phyloP scores from a whole-genome alignment of 2,797 vertebrate genomes.

The Pithecia hirsuta region DNA sequence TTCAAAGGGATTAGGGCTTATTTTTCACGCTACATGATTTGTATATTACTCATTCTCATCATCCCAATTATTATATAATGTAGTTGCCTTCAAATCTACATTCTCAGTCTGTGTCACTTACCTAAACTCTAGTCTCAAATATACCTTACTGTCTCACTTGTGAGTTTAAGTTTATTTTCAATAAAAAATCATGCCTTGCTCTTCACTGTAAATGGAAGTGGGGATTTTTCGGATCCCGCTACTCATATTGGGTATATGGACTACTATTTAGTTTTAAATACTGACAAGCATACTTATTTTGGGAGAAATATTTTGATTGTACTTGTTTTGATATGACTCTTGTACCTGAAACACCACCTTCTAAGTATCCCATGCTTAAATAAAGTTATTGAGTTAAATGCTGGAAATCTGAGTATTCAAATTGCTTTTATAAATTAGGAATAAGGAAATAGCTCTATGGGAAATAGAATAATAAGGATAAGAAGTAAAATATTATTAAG shows the following conservation, averaged over 20 bases:
- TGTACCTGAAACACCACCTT: neutral
- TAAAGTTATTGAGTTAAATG: neutral
- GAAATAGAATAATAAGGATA: neutral
- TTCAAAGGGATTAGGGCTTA: neutral
- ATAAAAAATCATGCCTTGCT: neutral
- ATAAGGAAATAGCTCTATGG: neutral
- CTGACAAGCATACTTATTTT: neutral
- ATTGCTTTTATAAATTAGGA: neutral
- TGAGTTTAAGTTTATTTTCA: constrained; percentile 19
- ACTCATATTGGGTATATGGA: neutral
- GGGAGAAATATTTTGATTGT: neutral
- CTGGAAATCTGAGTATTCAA: neutral
- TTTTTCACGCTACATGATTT: neutral
- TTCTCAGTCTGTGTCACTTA: neutral
- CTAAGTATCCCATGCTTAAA: neutral
- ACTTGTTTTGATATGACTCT: neutral
- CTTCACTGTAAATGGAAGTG: neutral
- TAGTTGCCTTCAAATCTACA: neutral
- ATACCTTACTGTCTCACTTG: neutral
- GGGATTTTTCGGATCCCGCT: neutral
- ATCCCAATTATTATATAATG: neutral
- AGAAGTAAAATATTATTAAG: neutral
- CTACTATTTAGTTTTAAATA: neutral
- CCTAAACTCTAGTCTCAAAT: neutral
- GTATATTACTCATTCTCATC: neutral